A percentile compares a stretch with the other conserved stretches of the same genome.
phyloP scores from a whole-genome alignment of 2,113 vertebrate genomes.

The Microcebus murinus region DNA sequence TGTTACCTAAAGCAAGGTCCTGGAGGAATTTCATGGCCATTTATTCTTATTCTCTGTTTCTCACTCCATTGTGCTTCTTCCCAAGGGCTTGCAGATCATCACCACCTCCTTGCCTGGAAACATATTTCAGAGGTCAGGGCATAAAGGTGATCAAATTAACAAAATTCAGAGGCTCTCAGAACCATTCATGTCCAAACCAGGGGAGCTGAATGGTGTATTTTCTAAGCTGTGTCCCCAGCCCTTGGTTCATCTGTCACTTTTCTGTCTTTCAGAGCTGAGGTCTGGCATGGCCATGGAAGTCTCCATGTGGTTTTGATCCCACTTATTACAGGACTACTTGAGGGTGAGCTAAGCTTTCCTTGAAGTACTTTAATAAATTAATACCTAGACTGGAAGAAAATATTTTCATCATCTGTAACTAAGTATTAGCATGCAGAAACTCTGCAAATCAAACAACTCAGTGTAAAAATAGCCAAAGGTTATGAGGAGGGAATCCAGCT shows the following conservation, averaged over 20 bases:
- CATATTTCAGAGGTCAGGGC: background rate
- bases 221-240: background rate
- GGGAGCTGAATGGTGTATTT: background rate
- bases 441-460: background rate
- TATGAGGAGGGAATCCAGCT: constrained; percentile 15
- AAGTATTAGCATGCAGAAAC: background rate
- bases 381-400: background rate
- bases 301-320: background rate
- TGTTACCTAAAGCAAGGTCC: background rate
- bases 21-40: background rate
- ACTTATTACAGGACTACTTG: background rate
- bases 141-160: background rate
- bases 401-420: background rate
- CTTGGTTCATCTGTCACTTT: background rate
- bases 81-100: background rate
- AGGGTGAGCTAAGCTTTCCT: background rate
- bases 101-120: background rate
- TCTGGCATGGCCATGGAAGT: background rate
- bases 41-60: background rate
- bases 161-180: background rate
- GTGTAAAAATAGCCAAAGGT: constrained; percentile 27
- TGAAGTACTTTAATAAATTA: background rate
- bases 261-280: background rate
- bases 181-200: background rate
- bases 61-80: background rate